These are phyloP conservation scores for Odontomyia ornata DNA, from an alignment of 2,888 invertebrate genomes.

Conservation along the genomic window DNA sequence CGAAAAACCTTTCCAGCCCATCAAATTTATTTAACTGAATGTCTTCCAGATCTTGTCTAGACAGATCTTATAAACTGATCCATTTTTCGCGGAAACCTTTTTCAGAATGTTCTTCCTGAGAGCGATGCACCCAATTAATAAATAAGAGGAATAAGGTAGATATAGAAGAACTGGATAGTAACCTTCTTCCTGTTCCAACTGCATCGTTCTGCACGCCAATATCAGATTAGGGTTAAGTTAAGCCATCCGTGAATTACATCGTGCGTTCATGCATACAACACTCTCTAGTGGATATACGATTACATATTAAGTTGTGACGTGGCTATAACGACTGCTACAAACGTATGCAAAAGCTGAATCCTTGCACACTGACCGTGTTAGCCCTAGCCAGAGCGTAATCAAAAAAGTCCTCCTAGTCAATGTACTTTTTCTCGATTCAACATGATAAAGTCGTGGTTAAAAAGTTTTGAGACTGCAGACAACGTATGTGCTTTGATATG, in stretches of 20 bases:
- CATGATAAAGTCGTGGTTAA: background rate
- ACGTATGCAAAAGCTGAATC: background rate
- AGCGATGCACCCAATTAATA: too few species aligned
- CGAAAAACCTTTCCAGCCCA: too few species aligned
- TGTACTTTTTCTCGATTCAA: slow-evolving; percentile 1
- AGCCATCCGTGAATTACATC: slow-evolving; percentile 3
- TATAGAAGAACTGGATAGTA: too few species aligned
- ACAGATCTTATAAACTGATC: too few species aligned
- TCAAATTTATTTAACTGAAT: too few species aligned
- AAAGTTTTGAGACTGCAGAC: background rate
- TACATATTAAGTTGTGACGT: background rate
- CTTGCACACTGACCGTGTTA: background rate
- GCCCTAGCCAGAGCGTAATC: background rate
- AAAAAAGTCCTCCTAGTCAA: background rate
- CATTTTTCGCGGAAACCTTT: too few species aligned
- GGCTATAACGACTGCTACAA: background rate
- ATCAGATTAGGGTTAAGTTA: slow-evolving; percentile 19
- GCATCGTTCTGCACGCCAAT: background rate
- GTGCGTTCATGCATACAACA: background rate
- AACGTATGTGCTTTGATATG: background rate
- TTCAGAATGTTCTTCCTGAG: too few species aligned
- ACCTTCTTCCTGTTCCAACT: background rate
- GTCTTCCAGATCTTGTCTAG: too few species aligned
- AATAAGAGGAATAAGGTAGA: too few species aligned
- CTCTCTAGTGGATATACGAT: background rate